These are phyloP conservation scores for Rhagoletis pomonella DNA, from an alignment of 1,140 invertebrate genomes.

Conservation along the genomic window DNA sequence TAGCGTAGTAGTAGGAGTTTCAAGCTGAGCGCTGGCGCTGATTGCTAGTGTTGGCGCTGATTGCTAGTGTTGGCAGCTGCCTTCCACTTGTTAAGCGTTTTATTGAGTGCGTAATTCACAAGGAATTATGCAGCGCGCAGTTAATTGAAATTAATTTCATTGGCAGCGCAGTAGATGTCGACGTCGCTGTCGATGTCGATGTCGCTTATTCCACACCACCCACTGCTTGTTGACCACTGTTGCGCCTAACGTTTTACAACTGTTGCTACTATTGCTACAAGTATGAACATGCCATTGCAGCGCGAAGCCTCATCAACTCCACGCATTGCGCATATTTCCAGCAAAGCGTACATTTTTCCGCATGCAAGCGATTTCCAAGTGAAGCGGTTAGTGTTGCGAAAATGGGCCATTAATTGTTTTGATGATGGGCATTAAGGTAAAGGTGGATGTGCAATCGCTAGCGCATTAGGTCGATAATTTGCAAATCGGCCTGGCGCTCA, in stretches of 20 bases:
- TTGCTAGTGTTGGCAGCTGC: conserved; percentile 48
- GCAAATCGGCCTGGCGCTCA: neutral
- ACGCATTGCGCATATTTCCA: neutral
- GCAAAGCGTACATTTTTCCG: conserved; percentile 10
- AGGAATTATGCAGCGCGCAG: conserved; percentile 24
- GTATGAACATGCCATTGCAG: no score
- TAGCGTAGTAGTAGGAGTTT: no score
- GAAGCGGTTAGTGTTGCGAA: neutral
- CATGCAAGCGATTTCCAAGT: neutral
- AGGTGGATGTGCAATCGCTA: neutral
- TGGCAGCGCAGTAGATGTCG: neutral
- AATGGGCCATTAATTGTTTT: neutral
- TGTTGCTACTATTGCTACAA: neutral
- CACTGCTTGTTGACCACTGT: neutral
- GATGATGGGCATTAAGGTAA: neutral
- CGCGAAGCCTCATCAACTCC: neutral
- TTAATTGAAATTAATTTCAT: conserved; percentile 54
- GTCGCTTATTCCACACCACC: no score
- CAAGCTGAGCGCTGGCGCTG: neutral
- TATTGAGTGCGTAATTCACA: conserved; percentile 49
- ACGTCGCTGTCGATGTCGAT: neutral
- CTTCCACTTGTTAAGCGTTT: conserved; percentile 47
- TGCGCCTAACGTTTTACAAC: neutral
- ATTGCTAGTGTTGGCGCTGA: conserved; percentile 6
- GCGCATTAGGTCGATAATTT: neutral